These are phyloP conservation scores for Poeciliopsis infans DNA, from an alignment of 2,797 vertebrate genomes.

Conservation along the genomic window DNA sequence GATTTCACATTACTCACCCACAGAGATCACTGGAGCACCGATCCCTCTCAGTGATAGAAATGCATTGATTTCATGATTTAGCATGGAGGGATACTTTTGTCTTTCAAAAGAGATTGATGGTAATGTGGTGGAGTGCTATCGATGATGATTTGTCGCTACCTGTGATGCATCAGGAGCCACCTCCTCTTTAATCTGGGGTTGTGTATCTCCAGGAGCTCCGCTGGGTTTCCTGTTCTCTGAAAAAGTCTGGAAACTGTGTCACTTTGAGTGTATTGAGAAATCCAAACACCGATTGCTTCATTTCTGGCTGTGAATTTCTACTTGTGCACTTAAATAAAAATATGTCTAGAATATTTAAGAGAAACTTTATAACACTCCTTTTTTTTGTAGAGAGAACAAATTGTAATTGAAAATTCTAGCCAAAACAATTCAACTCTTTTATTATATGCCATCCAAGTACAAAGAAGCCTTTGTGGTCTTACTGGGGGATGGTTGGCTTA, in stretches of 20 bases:
- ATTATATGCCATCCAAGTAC: constrained; percentile 64
- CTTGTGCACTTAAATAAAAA: constrained; percentile 8
- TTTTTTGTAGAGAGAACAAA: constrained; percentile 29
- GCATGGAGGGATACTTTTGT: constrained; percentile 72
- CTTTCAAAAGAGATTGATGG: constrained; percentile 72
- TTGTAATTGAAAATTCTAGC: constrained; percentile 57
- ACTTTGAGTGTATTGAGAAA: constrained; percentile 11
- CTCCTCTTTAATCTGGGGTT: constrained; percentile 49
- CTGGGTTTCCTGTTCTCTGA: constrained; percentile 45
- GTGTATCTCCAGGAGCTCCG: constrained; percentile 40
- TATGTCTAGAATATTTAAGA: constrained; percentile 14
- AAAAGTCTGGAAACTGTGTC: constrained; percentile 20
- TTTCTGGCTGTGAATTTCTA: constrained; percentile 3
- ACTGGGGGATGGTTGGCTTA: constrained; percentile 62
- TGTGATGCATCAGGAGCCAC: constrained; percentile 63
- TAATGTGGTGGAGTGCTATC: constrained; percentile 71
- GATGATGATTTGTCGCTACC: constrained; percentile 67
- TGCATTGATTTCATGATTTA: constrained; percentile 73
- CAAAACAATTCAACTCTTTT: constrained; percentile 54
- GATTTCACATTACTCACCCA: constrained; percentile 77
- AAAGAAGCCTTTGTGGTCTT: constrained; percentile 69
- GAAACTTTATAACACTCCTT: constrained; percentile 39
- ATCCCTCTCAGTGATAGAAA: constrained; percentile 69
- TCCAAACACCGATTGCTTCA: background rate
- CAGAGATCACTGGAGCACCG: constrained; percentile 61